A percentile compares a stretch with the other conserved stretches of the same genome.
Conservation (phyloP, 2,888 invertebrate genomes). For the Phaonia tiefii region DNA sequence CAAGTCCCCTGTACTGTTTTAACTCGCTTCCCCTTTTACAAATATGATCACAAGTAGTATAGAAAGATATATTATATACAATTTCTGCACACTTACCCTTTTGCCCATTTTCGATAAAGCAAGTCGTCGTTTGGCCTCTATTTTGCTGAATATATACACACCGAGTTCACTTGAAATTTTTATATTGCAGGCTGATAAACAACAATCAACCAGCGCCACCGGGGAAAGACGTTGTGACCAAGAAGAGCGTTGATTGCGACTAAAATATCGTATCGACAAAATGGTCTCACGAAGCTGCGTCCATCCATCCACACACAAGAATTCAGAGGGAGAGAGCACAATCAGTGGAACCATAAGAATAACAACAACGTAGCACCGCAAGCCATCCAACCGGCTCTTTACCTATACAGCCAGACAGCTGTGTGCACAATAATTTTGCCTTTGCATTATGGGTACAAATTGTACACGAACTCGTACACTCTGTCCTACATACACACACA, state of each 20-base stretch:
- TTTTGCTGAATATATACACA: constrained; percentile 22
- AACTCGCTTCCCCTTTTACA: no score
- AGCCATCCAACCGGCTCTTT: constrained; percentile 48
- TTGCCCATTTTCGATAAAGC: background rate
- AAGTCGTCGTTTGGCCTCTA: constrained; percentile 9
- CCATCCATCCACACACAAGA: constrained; percentile 54
- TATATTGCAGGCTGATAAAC: background rate
- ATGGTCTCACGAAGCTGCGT: constrained; percentile 64
- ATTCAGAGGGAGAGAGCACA: constrained; percentile 34
- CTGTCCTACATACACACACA: no score
- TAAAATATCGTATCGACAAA: constrained; percentile 55
- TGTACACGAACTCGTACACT: no score
- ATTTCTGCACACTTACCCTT: constrained; percentile 21
- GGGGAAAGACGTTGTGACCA: constrained; percentile 8
- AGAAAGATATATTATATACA: background rate
- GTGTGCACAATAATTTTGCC: constrained; percentile 11
- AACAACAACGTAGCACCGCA: constrained; percentile 42
- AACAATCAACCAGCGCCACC: background rate
- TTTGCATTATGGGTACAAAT: background rate
- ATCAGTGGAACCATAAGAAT: constrained; percentile 6
- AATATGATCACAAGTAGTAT: no score
- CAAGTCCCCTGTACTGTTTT: no score
- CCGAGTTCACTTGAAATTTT: background rate
- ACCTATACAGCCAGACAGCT: constrained; percentile 42
- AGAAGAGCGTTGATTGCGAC: constrained; percentile 53